Evolutionary conservation across 2,113 vertebrate species (phyloP).

Genomic region (Megaceryle torquata): DNA sequence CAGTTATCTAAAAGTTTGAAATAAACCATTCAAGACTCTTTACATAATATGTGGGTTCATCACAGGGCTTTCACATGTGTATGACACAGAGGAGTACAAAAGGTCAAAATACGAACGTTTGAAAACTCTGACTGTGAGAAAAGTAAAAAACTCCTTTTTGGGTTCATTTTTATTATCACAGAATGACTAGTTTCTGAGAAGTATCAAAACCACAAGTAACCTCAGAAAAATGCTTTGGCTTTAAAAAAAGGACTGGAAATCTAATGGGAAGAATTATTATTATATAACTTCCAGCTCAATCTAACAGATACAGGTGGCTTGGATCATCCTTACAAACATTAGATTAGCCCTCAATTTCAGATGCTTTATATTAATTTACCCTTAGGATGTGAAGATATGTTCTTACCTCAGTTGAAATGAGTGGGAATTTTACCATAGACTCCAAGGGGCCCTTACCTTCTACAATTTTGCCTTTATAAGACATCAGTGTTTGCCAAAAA

Average conservation of each 20-base stretch:
- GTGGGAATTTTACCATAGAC: neutral
- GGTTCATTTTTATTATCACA: neutral
- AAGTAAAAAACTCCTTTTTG: neutral
- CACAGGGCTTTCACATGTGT: neutral
- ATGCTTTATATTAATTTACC: neutral
- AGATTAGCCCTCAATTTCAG: neutral
- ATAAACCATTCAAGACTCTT: neutral
- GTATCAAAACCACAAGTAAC: neutral
- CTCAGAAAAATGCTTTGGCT: constrained; percentile 15
- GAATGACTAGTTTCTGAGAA: neutral
- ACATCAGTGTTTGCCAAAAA: neutral
- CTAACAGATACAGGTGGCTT: constrained; percentile 15
- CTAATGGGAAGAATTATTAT: neutral
- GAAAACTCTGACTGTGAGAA: neutral
- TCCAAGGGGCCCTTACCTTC: neutral
- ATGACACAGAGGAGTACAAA: neutral
- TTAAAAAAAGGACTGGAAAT: neutral
- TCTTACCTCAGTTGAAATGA: neutral
- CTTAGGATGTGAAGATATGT: neutral
- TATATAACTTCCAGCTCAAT: neutral
- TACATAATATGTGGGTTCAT: neutral
- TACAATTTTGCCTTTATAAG: neutral
- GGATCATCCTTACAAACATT: neutral
- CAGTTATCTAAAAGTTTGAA: neutral
- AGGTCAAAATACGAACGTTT: neutral